Percentiles rank a stretch among this genome's conserved stretches.
Conservation (phyloP, 2,113 vertebrate genomes). For the Nestor notabilis region DNA sequence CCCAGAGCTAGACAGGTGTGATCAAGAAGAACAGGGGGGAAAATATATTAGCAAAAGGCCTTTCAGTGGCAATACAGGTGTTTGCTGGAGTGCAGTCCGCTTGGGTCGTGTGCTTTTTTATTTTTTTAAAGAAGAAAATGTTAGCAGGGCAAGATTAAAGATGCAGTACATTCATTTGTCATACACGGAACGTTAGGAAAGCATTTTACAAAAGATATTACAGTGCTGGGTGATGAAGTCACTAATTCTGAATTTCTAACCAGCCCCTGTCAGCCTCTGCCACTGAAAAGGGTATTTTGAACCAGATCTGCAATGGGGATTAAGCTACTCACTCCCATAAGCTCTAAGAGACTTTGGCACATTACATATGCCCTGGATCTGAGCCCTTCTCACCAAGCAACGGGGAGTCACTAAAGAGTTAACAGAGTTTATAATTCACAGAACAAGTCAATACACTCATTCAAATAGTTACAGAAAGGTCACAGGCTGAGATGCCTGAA, state of each 20-base stretch:
- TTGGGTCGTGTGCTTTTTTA: not conserved
- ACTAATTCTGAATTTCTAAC: not conserved
- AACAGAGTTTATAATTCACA: conserved; percentile 36
- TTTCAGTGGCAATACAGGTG: conserved; percentile 70
- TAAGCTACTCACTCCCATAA: not conserved
- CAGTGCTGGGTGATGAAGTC: not conserved
- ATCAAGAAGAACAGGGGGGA: conserved; percentile 22
- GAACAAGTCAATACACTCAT: conserved; percentile 59
- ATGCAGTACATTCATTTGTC: conserved; percentile 22
- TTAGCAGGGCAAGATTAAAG: conserved; percentile 46
- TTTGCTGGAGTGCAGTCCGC: conserved; percentile 12
- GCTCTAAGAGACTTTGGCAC: not conserved
- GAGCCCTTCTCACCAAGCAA: not conserved
- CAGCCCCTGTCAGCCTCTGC: not conserved
- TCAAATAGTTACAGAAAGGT: conserved; percentile 46
- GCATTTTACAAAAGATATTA: not conserved
- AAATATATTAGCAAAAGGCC: conserved; percentile 57
- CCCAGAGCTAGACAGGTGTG: conserved; percentile 90
- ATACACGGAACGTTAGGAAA: not conserved
- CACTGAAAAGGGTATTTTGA: not conserved
- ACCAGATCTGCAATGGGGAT: not conserved
- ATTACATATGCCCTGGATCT: not conserved
- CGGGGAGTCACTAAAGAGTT: conserved; percentile 27
- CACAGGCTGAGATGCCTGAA: conserved; percentile 38
- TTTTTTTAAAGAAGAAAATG: not conserved